Conservation (phyloP, 2,888 invertebrate species). For the Leptinotarsa rubiginosa region DNA sequence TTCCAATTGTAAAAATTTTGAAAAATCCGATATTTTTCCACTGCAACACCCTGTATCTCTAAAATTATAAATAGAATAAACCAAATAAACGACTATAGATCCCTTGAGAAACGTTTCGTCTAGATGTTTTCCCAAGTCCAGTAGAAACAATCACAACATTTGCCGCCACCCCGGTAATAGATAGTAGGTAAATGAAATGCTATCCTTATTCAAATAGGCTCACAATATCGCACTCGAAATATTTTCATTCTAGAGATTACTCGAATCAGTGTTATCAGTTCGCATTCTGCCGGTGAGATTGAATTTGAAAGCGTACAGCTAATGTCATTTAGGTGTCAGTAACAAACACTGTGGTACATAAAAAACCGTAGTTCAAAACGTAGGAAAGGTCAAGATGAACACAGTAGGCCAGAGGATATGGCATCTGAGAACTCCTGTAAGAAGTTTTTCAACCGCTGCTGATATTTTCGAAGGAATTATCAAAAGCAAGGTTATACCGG, state of each 20-base stretch:
- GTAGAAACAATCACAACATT: not conserved
- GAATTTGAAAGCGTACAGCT: not conserved
- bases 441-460: slow-evolving; percentile 35
- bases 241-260: not conserved
- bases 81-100: too few relatives aligned
- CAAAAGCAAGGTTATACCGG: slow-evolving; percentile 30
- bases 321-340: slow-evolving; percentile 17
- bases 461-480: slow-evolving; percentile 45
- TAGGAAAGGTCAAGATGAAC: slow-evolving; percentile 33
- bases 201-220: not conserved
- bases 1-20: too few relatives aligned
- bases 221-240: not conserved
- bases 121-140: too few relatives aligned
- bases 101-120: too few relatives aligned
- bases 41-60: too few relatives aligned
- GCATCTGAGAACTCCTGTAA: not conserved
- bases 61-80: too few relatives aligned
- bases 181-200: not conserved
- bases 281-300: not conserved
- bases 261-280: slow-evolving; percentile 11
- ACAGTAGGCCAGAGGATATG: slow-evolving; percentile 15
- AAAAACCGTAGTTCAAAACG: not conserved
- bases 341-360: not conserved
- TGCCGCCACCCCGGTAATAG: not conserved
- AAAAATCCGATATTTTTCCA: too few relatives aligned